Conservation (phyloP, 2,113 vertebrate genomes). For the Nycticryphes semicollaris region DNA sequence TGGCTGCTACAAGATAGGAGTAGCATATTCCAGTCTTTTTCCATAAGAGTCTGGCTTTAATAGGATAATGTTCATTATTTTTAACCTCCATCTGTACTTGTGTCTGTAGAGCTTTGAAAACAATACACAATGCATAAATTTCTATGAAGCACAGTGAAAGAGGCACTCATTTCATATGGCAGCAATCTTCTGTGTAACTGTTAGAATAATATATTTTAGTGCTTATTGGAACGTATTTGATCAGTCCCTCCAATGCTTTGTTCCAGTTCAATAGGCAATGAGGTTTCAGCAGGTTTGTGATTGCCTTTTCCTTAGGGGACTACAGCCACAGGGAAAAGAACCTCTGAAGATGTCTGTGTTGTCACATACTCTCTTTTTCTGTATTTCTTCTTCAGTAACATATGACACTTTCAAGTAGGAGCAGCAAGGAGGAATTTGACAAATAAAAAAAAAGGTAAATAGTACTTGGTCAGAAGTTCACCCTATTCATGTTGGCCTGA, state of each 20-base stretch:
- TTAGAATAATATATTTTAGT: not conserved
- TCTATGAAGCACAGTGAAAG: not conserved
- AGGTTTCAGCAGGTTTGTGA: not conserved
- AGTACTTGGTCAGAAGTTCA: not conserved
- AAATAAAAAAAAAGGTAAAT: not conserved
- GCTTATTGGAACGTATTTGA: not conserved
- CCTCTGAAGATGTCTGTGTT: not conserved
- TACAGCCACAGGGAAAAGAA: not conserved
- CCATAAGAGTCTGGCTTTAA: not conserved
- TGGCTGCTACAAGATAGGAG: not conserved
- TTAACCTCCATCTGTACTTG: slow-evolving; percentile 14
- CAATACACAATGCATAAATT: not conserved
- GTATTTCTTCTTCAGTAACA: not conserved
- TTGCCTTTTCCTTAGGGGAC: not conserved
- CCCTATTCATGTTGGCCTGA: not conserved
- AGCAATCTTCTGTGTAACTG: not conserved
- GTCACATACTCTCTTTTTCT: not conserved
- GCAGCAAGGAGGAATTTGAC: not conserved
- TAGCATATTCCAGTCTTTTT: not conserved
- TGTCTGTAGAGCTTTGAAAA: not conserved
- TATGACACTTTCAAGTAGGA: not conserved
- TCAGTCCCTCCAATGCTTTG: not conserved
- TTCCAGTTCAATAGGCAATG: not conserved
- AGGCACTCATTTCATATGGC: not conserved
- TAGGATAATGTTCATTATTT: slow-evolving; percentile 16